phyloP scores from a whole-genome alignment of 2,888 invertebrate genomes.

The Hyalella azteca region DNA sequence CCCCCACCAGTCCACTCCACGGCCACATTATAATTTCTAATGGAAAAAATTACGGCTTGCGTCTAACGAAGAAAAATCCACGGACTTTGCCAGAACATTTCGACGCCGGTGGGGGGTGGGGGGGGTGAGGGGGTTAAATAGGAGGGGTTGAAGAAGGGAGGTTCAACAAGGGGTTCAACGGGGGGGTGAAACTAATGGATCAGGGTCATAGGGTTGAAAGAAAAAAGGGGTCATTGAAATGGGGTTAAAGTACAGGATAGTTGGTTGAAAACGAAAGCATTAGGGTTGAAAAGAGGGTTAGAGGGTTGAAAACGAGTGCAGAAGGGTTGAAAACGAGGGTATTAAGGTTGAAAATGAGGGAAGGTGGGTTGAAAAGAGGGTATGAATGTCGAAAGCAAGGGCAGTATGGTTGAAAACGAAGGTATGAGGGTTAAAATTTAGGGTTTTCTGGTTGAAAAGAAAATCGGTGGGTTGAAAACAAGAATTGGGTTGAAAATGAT shows the following conservation, averaged over 20 bases:
- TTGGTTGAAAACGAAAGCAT: not conserved
- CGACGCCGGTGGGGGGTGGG: not conserved
- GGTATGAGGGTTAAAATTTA: not conserved
- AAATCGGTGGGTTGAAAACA: not conserved
- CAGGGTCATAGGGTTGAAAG: too few relatives aligned
- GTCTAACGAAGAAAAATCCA: conserved; percentile 11
- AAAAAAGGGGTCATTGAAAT: too few relatives aligned
- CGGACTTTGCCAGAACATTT: not conserved
- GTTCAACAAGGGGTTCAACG: not conserved
- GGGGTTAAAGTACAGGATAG: too few relatives aligned
- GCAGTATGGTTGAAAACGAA: not conserved
- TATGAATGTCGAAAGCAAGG: not conserved
- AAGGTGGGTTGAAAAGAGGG: not conserved
- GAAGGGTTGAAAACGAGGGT: not conserved
- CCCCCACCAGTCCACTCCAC: not conserved
- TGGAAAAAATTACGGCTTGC: not conserved
- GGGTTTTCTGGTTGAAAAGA: not conserved
- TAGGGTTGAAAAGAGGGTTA: not conserved
- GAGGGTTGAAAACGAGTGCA: not conserved
- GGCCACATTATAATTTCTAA: not conserved
- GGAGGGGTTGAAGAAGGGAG: not conserved
- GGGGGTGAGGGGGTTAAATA: not conserved
- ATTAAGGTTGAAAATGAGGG: not conserved
- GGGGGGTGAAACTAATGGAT: too few relatives aligned
- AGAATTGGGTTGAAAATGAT: not conserved